phyloP scores from a whole-genome alignment of 2,888 invertebrate genomes.

The Trichacis sp. region DNA sequence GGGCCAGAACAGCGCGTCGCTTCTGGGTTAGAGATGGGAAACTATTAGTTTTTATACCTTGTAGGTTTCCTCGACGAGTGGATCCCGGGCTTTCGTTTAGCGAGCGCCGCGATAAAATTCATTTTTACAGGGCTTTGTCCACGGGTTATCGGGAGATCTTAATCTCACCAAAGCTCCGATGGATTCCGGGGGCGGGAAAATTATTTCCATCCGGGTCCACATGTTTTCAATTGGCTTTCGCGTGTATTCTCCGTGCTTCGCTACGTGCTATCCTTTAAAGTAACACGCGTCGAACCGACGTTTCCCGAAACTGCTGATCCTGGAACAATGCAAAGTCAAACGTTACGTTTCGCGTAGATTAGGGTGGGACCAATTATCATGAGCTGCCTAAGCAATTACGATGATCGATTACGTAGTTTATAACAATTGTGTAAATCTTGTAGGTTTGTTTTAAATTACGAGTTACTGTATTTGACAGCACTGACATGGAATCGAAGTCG shows the following conservation, averaged over 20 bases:
- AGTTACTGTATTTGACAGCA: too few species aligned
- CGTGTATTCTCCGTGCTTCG: background rate
- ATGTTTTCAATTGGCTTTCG: conserved; percentile 3
- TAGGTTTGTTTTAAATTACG: too few species aligned
- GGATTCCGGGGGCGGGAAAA: conserved; percentile 17
- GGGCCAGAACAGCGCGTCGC: too few species aligned
- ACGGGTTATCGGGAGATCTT: conserved; percentile 13
- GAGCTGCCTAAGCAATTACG: too few species aligned
- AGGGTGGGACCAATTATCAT: too few species aligned
- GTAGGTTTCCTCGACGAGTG: conserved; percentile 17
- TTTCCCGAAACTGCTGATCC: background rate
- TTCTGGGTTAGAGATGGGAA: background rate
- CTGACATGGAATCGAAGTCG: too few species aligned
- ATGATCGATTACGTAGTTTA: too few species aligned
- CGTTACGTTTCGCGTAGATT: background rate
- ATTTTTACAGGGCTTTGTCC: conserved; percentile 15
- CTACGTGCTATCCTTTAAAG: background rate
- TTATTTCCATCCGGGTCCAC: conserved; percentile 14
- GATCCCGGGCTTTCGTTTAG: conserved; percentile 18
- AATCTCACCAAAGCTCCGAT: conserved; percentile 18
- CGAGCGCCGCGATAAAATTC: conserved; percentile 17
- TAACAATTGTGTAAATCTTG: too few species aligned
- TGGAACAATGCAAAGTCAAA: background rate
- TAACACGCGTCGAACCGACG: background rate
- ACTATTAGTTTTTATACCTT: conserved; percentile 18